phyloP scores from a whole-genome alignment of 2,888 invertebrate genomes.

The Odontocolon sp. region DNA sequence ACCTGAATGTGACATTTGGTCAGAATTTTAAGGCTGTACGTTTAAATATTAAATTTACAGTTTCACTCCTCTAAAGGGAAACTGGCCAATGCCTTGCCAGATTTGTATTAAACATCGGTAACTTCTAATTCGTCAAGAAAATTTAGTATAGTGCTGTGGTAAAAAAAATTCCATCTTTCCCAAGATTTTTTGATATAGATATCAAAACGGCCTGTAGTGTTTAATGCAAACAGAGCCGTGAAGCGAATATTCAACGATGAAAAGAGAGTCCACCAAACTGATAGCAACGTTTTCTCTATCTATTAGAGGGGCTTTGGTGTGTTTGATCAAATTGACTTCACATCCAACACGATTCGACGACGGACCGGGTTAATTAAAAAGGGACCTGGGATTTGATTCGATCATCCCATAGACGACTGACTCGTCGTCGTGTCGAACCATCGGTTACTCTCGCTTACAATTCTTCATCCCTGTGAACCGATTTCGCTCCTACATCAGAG shows the following conservation, averaged over 20 bases:
- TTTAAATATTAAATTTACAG: too few relatives aligned
- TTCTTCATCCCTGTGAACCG: slow-evolving; percentile 3
- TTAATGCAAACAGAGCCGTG: slow-evolving; percentile 43
- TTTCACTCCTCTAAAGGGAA: too few relatives aligned
- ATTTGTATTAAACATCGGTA: too few relatives aligned
- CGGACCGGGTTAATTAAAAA: slow-evolving; percentile 74
- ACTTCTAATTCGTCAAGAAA: too few relatives aligned
- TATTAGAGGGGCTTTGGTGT: slow-evolving; percentile 59
- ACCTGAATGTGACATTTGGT: too few relatives aligned
- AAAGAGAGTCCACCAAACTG: slow-evolving; percentile 34
- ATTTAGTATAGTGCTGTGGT: too few relatives aligned
- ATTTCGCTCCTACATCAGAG: too few relatives aligned
- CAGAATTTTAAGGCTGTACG: too few relatives aligned
- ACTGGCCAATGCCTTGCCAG: too few relatives aligned
- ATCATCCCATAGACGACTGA: slow-evolving; percentile 61
- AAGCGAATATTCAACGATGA: slow-evolving; percentile 23
- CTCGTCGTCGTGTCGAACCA: slow-evolving; percentile 13
- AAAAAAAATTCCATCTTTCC: too few relatives aligned
- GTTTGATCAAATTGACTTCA: slow-evolving; percentile 73
- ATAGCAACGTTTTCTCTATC: slow-evolving; percentile 50
- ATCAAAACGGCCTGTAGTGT: too few relatives aligned
- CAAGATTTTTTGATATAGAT: too few relatives aligned
- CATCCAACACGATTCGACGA: slow-evolving; percentile 54
- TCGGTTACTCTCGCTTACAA: neutral
- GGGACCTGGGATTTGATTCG: slow-evolving; percentile 73